A percentile compares a stretch with the other conserved stretches of the same genome.
phyloP scores from a whole-genome alignment of 2,797 vertebrate species.

The Sebastes cheni region DNA sequence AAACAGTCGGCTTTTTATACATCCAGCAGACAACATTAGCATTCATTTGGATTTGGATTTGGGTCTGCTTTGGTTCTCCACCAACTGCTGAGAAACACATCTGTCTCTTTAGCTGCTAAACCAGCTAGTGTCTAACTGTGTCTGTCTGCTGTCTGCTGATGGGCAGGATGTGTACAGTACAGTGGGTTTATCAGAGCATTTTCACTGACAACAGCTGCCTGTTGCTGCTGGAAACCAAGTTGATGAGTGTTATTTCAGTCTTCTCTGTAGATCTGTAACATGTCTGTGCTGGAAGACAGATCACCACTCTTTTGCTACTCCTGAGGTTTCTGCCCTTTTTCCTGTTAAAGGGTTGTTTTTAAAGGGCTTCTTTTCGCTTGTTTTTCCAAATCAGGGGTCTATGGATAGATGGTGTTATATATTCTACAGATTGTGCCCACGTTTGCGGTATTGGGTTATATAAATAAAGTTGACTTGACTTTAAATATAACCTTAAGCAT shows the following conservation, averaged over 20 bases:
- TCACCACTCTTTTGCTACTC: background rate
- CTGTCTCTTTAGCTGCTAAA: background rate
- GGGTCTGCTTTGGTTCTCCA: too few species aligned
- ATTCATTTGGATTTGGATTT: background rate
- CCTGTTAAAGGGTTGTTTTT: background rate
- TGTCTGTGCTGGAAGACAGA: background rate
- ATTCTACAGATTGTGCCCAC: background rate
- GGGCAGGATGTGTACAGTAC: background rate
- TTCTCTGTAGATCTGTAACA: background rate
- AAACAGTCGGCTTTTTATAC: background rate
- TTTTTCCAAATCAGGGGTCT: background rate
- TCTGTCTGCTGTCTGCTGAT: background rate
- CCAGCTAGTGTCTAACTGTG: background rate
- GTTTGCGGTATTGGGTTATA: background rate
- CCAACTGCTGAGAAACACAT: too few species aligned
- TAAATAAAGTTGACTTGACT: background rate
- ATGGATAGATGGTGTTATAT: background rate
- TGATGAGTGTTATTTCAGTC: background rate
- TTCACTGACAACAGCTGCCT: background rate
- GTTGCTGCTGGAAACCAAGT: too few species aligned
- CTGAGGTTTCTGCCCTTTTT: background rate
- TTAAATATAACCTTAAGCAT: background rate
- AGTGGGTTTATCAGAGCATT: background rate
- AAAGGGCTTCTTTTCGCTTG: background rate
- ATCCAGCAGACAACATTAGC: background rate